Conservation (phyloP, 35 echinoderm and acorn worm genomes). For the Heliocidaris tuberculata region DNA sequence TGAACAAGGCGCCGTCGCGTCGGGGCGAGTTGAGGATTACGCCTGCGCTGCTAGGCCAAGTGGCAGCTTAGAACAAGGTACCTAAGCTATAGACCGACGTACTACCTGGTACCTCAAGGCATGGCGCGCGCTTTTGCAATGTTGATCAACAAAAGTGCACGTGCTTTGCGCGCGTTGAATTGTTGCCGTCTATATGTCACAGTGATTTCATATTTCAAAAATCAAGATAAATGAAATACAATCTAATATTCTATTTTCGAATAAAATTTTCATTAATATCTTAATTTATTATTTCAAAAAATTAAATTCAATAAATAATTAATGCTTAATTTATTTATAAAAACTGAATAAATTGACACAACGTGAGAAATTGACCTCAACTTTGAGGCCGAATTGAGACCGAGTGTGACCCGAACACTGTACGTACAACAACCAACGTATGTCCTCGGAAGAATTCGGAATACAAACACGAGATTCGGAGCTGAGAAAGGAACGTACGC, state of each 20-base stretch:
- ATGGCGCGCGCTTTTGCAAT: neutral
- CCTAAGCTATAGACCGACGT: too few relatives aligned
- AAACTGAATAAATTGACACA: neutral
- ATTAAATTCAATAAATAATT: neutral
- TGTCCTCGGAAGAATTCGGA: too few relatives aligned
- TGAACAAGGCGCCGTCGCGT: too few relatives aligned
- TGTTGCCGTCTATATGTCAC: neutral
- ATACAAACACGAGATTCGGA: too few relatives aligned
- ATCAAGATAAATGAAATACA: too few relatives aligned
- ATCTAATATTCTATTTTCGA: neutral
- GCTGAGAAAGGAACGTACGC: neutral
- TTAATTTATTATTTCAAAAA: neutral
- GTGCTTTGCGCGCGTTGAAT: neutral
- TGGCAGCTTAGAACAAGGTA: too few relatives aligned
- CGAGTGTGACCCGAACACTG: too few relatives aligned
- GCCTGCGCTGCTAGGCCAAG: too few relatives aligned
- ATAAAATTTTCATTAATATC: neutral
- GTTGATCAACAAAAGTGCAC: slow-evolving; percentile 1
- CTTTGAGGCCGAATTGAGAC: neutral
- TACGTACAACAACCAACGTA: too few relatives aligned
- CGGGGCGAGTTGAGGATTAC: too few relatives aligned
- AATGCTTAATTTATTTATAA: neutral
- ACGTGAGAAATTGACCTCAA: neutral
- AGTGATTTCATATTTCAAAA: neutral
- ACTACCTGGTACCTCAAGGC: too few relatives aligned